Percentiles rank a stretch among this genome's conserved stretches.
phyloP scores from a whole-genome alignment of 2,113 vertebrate species.

The Poecile atricapillus region DNA sequence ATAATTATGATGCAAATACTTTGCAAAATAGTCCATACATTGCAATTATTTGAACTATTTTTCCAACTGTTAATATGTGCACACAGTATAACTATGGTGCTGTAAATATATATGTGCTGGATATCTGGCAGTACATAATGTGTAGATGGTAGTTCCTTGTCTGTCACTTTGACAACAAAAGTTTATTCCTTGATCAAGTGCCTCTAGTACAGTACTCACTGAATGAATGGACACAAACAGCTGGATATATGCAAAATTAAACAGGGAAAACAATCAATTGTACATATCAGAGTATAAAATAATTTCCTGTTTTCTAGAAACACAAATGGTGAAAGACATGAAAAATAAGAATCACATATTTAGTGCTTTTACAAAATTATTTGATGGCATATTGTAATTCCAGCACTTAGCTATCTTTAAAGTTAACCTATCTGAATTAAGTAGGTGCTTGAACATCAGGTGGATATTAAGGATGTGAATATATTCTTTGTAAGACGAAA shows the following conservation, averaged over 20 bases:
- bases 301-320: neutral
- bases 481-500: neutral
- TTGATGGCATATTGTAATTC: neutral
- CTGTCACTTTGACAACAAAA: neutral
- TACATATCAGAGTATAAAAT: neutral
- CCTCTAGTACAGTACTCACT: too few species aligned
- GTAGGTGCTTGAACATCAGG: neutral
- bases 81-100: neutral
- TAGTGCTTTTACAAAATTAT: rapidly evolving
- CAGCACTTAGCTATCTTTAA: neutral
- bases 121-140: neutral
- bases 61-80: neutral
- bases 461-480: neutral
- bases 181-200: neutral
- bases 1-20: neutral
- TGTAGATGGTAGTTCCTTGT: neutral
- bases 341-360: neutral
- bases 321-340: neutral
- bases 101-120: neutral
- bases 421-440: neutral
- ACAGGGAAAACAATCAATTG: neutral
- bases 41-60: neutral
- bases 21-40: neutral
- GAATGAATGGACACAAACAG: neutral
- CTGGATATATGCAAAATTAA: neutral